Conservation (phyloP, 2,888 invertebrate genomes). For the Adineta ricciae region DNA sequence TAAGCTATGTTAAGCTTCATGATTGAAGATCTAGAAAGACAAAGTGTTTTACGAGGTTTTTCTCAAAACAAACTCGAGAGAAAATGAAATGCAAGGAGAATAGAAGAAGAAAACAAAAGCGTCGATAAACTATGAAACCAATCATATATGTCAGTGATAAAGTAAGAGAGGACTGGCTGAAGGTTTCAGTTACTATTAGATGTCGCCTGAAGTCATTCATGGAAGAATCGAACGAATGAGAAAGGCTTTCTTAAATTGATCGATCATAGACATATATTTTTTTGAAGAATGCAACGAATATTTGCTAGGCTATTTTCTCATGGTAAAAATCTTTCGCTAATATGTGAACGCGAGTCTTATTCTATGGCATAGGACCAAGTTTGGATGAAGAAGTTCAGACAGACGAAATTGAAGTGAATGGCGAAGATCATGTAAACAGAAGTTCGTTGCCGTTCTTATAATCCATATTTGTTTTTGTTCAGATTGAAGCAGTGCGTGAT, state of each 20-base stretch:
- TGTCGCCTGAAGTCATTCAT: background rate
- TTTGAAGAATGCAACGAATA: background rate
- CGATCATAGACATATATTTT: too few species aligned
- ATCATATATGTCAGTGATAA: background rate
- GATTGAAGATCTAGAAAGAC: background rate
- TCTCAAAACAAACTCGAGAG: background rate
- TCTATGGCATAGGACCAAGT: background rate
- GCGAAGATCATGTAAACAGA: background rate
- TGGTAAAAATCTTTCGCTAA: background rate
- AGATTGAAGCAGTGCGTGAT: background rate
- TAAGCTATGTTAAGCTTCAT: constrained; percentile 84
- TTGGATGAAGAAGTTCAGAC: too few species aligned
- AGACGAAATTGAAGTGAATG: too few species aligned
- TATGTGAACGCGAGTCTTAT: background rate
- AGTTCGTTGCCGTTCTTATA: background rate
- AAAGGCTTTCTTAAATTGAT: too few species aligned
- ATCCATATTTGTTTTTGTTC: background rate
- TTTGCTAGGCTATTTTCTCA: background rate
- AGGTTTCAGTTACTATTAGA: background rate
- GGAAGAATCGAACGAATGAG: too few species aligned
- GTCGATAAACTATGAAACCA: background rate
- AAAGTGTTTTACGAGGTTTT: too few species aligned
- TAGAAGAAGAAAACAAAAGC: background rate
- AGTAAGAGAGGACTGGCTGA: background rate
- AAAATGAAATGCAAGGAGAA: background rate